Base-by-base conservation (phyloP, 2,888 invertebrate species). In the Ornithoptera alexandrae region DNA sequence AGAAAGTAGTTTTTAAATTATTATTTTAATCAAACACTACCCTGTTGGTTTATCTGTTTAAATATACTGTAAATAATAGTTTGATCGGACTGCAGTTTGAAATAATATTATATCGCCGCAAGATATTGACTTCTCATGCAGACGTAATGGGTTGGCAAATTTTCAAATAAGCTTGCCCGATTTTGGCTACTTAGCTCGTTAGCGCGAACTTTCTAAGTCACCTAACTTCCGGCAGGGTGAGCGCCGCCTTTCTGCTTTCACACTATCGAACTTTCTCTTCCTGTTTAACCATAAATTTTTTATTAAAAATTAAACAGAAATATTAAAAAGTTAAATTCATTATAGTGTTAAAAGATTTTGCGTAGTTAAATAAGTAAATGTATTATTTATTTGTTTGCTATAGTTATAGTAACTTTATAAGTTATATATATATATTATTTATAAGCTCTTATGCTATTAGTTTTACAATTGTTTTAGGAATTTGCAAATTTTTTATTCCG, bases 181-280 rank as follows among this genome's bases (percentile, higher is more conserved):
- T 74, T 80, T 78, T 70, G 75, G 77, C 78, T 79, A 78, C 75
- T 82, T 78, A 78, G 78, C 76, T 83, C 80, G 85, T 85, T 85
- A 84, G 74, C 75, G 73, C 74, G 73, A 79, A 81, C 79, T 79
- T 80, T 72, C 71, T 72, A 72, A 70, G 75, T 65, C 62, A 42
- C 56, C 67, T 42, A 69, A 72, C 65, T 75, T 72, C 59, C 62
- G 67, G 67, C 67, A 64, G 18, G 56, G 72, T 74, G 75, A 71
- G 70, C 68, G 64, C 50, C 46, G 50, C 50, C 58, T n/a, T 68
- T 57, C 3, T 57, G 24, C 56, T 46, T 56, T 57, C 10, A 42
- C 12, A 57, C 17, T n/a, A 24, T 7, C 5, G 50, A 50, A 50
- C 17, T 18, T 50, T 50, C 18, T 17, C 50, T 17, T 50, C 50